Conservation (phyloP, 2,113 vertebrate genomes). For the Bolborhynchus lineola region DNA sequence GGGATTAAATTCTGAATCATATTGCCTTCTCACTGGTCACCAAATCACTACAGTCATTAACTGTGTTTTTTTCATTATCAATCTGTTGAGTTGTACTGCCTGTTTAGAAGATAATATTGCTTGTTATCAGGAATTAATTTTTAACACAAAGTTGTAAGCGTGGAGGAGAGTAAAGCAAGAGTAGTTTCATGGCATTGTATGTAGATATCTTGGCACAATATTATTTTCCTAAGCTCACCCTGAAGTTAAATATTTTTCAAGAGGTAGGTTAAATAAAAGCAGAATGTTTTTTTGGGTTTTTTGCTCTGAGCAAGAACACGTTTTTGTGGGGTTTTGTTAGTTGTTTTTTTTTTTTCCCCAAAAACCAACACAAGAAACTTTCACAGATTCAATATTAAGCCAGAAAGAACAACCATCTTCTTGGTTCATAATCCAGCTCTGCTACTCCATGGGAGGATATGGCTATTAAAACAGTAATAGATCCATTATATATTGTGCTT, state of each 20-base stretch:
- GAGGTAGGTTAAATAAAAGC: background rate
- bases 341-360: fast-evolving
- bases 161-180: background rate
- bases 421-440: background rate
- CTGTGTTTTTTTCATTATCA: background rate
- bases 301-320: background rate
- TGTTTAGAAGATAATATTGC: background rate
- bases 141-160: background rate
- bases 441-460: background rate
- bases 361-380: background rate
- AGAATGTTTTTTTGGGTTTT: background rate
- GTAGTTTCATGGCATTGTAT: background rate
- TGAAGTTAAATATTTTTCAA: background rate
- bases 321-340: background rate
- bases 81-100: background rate
- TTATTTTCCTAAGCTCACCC: background rate
- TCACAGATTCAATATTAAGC: background rate
- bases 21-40: background rate
- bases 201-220: background rate
- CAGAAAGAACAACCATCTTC: background rate
- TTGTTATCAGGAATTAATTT: background rate
- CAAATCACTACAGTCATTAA: background rate
- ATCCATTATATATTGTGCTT: background rate
- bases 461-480: background rate
- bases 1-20: background rate